These are phyloP conservation scores for Heliocidaris tuberculata DNA, from an alignment of 35 echinoderm and acorn worm species.

Conservation along the genomic window DNA sequence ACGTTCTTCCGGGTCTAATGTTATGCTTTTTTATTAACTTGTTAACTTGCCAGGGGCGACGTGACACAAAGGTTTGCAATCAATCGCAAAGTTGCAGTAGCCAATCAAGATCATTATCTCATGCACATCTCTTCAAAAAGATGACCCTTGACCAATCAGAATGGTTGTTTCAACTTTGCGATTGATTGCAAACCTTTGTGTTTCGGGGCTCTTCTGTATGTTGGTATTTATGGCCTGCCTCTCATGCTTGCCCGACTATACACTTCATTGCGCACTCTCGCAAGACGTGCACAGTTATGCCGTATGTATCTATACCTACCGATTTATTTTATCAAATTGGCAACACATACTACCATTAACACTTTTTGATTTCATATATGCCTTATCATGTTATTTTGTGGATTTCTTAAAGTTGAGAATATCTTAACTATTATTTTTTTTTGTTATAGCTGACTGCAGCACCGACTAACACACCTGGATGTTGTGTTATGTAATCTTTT, in stretches of 20 bases:
- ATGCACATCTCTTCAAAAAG: too few relatives aligned
- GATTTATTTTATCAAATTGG: constrained; percentile 7
- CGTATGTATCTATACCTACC: constrained; percentile 22
- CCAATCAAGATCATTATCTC: too few relatives aligned
- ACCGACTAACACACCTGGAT: constrained; percentile 14
- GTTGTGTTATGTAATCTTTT: not conserved
- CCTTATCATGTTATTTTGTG: not conserved
- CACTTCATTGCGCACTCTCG: constrained; percentile 13
- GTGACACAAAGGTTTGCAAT: too few relatives aligned
- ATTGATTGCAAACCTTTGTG: not conserved
- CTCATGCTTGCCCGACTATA: constrained; percentile 40
- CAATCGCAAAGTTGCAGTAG: too few relatives aligned
- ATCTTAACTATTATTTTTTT: constrained; percentile 13
- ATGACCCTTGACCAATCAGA: too few relatives aligned
- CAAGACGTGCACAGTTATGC: constrained; percentile 33
- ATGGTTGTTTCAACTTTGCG: too few relatives aligned
- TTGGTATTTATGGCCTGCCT: constrained; percentile 13
- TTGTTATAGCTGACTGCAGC: not conserved
- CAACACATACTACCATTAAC: constrained; percentile 11
- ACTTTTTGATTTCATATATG: not conserved
- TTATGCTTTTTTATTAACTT: too few relatives aligned
- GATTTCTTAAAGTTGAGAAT: not conserved
- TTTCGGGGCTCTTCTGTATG: not conserved
- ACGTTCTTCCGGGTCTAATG: not conserved
- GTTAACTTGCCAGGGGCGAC: too few relatives aligned